These are phyloP conservation scores for Allophyes oxyacanthae DNA, from an alignment of 2,888 invertebrate genomes.

Conservation along the genomic window DNA sequence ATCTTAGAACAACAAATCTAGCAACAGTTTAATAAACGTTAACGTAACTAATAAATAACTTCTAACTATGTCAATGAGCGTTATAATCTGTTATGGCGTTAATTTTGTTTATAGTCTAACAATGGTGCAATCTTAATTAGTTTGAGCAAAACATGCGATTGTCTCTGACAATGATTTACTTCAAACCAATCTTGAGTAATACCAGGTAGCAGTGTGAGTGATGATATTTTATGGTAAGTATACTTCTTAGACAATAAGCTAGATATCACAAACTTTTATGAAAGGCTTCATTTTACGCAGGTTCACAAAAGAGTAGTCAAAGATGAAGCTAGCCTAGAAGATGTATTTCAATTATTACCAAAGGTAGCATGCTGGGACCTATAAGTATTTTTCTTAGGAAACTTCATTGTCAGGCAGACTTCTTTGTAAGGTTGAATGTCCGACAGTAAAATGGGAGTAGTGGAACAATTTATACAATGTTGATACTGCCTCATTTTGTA, in stretches of 20 bases:
- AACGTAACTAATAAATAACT: slow-evolving; percentile 12
- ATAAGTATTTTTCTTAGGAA: too few relatives aligned
- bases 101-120: slow-evolving; percentile 21
- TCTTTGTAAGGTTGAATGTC: not conserved
- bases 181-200: not conserved
- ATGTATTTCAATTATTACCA: too few relatives aligned
- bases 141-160: slow-evolving; percentile 24
- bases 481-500: slow-evolving; percentile 20
- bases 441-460: slow-evolving; percentile 39
- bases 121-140: slow-evolving; percentile 23
- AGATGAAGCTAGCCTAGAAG: too few relatives aligned
- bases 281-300: not conserved
- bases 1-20: slow-evolving; percentile 25
- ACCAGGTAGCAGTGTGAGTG: not conserved
- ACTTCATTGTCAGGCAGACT: too few relatives aligned
- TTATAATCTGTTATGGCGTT: slow-evolving; percentile 24
- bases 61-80: slow-evolving; percentile 41
- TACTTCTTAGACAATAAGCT: too few relatives aligned
- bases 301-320: too few relatives aligned
- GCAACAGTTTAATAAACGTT: slow-evolving; percentile 7
- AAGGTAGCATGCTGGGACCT: too few relatives aligned
- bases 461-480: slow-evolving; percentile 29
- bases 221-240: too few relatives aligned
- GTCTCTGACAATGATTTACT: slow-evolving; percentile 14
- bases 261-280: slow-evolving; percentile 15